Conservation (phyloP, 23 tunicate species). For the Halocynthia aurantium region DNA sequence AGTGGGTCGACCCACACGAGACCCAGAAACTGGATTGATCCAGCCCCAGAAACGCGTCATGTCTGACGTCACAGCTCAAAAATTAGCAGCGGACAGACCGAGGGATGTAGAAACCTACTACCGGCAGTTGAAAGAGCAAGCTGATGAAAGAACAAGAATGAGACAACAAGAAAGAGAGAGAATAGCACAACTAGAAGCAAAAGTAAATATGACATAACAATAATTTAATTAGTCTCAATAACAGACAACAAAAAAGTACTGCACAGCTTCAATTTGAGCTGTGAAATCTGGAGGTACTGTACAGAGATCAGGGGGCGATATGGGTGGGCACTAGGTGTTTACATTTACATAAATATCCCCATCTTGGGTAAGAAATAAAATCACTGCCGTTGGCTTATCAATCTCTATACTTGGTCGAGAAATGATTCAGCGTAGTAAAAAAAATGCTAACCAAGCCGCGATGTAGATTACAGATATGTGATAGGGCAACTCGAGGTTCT, state of each 20-base stretch:
- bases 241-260: too few relatives aligned
- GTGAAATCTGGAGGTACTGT: neutral
- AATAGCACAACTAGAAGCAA: constrained; percentile 66
- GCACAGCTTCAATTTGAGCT: neutral
- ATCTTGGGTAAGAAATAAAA: too few relatives aligned
- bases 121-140: constrained; percentile 68
- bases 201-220: constrained; percentile 29
- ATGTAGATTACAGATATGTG: too few relatives aligned
- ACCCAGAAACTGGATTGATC: constrained; percentile 80
- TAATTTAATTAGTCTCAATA: neutral
- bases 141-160: constrained; percentile 53
- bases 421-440: too few relatives aligned
- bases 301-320: too few relatives aligned
- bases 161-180: constrained; percentile 56
- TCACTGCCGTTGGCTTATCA: too few relatives aligned
- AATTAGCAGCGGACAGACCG: constrained; percentile 59
- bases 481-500: too few relatives aligned
- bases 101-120: constrained; percentile 67
- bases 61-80: constrained; percentile 95
- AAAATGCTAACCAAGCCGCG: too few relatives aligned
- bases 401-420: too few relatives aligned
- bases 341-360: too few relatives aligned
- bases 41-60: constrained; percentile 88
- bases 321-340: too few relatives aligned
- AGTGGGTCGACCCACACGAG: constrained; percentile 88